Evolutionary conservation across 2,888 invertebrate genomes (phyloP), one percentile per base, ranked within the genome.

Genomic region (Drosophila buzzatii): DNA sequence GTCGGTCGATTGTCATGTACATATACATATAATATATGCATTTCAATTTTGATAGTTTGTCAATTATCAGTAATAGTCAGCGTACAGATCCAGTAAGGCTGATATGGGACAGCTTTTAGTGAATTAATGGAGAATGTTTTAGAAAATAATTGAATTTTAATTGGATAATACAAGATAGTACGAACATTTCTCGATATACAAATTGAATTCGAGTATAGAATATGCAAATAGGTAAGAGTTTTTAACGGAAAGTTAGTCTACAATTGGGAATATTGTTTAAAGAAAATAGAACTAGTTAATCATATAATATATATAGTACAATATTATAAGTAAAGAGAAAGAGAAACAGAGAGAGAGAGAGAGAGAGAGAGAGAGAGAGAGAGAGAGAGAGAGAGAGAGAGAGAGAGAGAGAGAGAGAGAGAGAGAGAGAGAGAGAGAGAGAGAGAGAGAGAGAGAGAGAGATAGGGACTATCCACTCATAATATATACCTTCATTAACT

Each of bases 1-100:
- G n/a, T 18, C 16, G 3, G 9, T 49, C 16, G 31, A n/a, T 10
- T 27, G 5, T 4, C 16, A 27, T 47, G 27, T 27, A 27, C 4
- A 7, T 45, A 37, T 9, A 23, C 23, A 9, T 41, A 51, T 18
- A 18, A 18, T 51, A 27, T 27, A 9, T 47, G 9, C 16, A 33
- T 20, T 27, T n/a, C 27, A 8, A 47, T 47, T 47, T 47, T 16
- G 23, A 27, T 47, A 47, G 45, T 47, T 47, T 47, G 45, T 47
- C 45, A 47, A 47, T 47, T 27, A 23, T 45, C 45, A 23, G 45
- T 31, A 20, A 20, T 51, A 31, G 16, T 18, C 18, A 51, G 51
- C 33, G 14, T 8, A 8, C 20, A 35, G 20, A 52, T 35, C 35
- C 16, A 14, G 20, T 20, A 20, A 4, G 20, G 14, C 35, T 35